Evolutionary conservation across 2,113 vertebrate genomes (phyloP).

Genomic region (Thryonomys swinderianus): DNA sequence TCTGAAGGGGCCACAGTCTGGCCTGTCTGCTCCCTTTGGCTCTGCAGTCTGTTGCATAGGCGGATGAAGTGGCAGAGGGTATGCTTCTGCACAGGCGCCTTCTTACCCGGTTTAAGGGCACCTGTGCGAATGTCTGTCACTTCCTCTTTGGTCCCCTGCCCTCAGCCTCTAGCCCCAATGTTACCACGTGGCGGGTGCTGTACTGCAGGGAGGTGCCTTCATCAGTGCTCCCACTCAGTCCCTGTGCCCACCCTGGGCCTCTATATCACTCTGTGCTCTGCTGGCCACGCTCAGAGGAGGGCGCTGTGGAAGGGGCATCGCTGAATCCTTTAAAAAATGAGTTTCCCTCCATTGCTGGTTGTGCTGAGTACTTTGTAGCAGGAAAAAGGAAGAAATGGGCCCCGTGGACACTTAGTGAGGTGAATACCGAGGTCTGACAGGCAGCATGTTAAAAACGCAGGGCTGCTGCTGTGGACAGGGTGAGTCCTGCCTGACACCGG

Average conservation of each 20-base stretch:
- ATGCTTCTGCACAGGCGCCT: neutral
- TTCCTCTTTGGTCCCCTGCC: no score
- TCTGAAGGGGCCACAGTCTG: neutral
- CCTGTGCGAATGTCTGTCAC: neutral
- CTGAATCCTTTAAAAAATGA: neutral
- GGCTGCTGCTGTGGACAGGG: neutral
- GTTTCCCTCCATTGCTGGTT: neutral
- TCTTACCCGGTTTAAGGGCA: neutral
- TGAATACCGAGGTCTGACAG: neutral
- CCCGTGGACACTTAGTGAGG: neutral
- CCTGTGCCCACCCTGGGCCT: fast-evolving
- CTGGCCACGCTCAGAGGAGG: neutral
- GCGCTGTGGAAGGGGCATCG: fast-evolving
- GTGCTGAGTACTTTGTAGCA: neutral
- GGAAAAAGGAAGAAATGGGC: no score
- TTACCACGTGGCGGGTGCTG: fast-evolving
- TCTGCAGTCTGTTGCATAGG: fast-evolving
- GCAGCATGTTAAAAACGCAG: neutral
- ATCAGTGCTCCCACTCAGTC: neutral
- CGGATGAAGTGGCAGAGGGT: neutral
- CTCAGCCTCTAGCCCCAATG: neutral
- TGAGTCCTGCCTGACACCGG: neutral
- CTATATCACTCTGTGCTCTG: no score
- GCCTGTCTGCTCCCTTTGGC: neutral
- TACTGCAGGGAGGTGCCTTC: neutral